Conservation (phyloP, 1,140 invertebrate species). For the Panulirus ornatus region DNA sequence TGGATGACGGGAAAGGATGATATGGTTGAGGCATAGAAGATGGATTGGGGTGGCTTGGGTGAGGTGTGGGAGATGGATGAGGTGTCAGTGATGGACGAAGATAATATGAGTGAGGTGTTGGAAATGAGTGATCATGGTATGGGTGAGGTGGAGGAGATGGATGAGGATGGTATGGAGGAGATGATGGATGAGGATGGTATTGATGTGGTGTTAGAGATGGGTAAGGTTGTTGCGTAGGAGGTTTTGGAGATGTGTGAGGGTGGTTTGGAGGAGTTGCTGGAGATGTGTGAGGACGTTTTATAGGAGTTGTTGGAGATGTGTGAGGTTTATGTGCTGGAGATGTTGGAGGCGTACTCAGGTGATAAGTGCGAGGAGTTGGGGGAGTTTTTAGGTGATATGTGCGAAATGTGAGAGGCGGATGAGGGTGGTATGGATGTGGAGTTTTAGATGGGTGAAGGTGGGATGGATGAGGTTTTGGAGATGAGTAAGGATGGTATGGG, state of each 20-base stretch:
- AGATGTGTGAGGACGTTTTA: not conserved
- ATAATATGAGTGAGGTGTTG: not conserved
- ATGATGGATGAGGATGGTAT: not conserved
- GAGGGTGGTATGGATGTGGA: constrained; percentile 6
- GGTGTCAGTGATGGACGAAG: not conserved
- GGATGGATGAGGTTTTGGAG: not conserved
- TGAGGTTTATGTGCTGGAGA: too few relatives aligned
- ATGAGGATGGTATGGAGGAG: not conserved
- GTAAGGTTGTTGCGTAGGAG: not conserved
- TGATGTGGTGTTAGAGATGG: not conserved
- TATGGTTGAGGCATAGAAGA: not conserved
- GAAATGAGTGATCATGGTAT: not conserved
- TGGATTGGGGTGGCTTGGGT: not conserved
- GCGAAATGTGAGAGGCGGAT: too few relatives aligned
- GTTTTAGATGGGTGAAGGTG: not conserved
- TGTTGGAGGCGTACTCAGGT: too few relatives aligned
- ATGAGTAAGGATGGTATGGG: not conserved
- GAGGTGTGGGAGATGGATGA: not conserved
- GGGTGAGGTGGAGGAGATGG: not conserved
- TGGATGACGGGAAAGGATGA: not conserved
- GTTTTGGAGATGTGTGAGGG: not conserved
- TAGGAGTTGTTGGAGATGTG: not conserved
- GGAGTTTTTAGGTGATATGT: too few relatives aligned
- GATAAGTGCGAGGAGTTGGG: too few relatives aligned
- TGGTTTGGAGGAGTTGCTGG: not conserved